phyloP scores from a whole-genome alignment of 1,140 invertebrate species.

The Eupristina koningsbergeri region DNA sequence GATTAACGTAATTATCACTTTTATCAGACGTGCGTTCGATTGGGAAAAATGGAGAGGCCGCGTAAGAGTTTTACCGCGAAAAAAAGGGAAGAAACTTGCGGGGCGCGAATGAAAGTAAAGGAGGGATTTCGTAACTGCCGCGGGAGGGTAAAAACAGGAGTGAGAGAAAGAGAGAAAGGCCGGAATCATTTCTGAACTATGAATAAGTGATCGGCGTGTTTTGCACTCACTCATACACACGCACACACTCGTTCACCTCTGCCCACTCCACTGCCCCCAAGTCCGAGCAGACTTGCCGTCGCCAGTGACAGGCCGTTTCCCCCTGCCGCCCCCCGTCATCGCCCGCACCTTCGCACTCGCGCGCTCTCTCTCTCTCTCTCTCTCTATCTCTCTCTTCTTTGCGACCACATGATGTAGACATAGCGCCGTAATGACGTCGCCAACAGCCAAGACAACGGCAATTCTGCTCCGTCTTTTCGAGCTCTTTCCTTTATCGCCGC shows the following conservation, averaged over 20 bases:
- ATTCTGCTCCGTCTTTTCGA: conserved; percentile 10
- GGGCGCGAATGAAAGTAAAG: neutral
- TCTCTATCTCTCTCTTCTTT: neutral
- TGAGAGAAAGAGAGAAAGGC: conserved; percentile 45
- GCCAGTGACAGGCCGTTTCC: conserved; percentile 44
- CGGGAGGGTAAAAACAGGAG: neutral
- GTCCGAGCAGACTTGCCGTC: conserved; percentile 59
- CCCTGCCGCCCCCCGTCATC: too few species aligned
- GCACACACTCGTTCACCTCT: too few species aligned
- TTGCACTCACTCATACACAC: neutral
- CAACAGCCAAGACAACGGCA: too few species aligned
- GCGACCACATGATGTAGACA: neutral
- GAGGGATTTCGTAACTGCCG: neutral
- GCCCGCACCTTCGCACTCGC: neutral
- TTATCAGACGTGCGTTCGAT: conserved; percentile 15
- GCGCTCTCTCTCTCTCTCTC: neutral
- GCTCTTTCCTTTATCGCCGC: neutral
- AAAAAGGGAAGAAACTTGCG: neutral
- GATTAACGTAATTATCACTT: neutral
- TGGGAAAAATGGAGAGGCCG: neutral
- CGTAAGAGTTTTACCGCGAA: neutral
- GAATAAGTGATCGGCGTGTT: conserved; percentile 64
- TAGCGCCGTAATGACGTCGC: neutral
- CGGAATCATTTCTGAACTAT: conserved; percentile 66
- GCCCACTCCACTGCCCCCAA: conserved; percentile 42